Percentiles rank a stretch among this genome's conserved stretches.
Evolutionary conservation across 1,140 invertebrate genomes (phyloP).

Genomic region (Sitobion miscanthi): DNA sequence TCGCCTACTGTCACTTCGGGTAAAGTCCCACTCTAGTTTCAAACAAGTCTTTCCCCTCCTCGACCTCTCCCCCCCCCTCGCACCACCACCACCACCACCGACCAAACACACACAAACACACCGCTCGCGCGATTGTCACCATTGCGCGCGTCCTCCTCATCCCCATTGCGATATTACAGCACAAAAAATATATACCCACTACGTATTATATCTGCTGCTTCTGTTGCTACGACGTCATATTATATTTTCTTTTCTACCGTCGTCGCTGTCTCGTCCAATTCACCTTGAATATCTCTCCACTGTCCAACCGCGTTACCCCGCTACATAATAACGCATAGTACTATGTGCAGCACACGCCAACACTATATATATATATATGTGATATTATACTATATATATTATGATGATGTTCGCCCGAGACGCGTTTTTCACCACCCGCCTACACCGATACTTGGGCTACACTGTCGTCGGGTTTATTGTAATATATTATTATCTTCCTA

Average conservation of each 20-base stretch:
- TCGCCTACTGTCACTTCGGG: neutral
- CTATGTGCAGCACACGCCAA: neutral
- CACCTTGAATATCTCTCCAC: neutral
- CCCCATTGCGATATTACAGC: too few species aligned
- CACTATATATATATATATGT: neutral
- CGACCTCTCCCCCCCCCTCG: too few species aligned
- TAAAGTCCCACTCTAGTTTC: neutral
- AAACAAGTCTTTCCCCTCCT: neutral
- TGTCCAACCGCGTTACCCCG: neutral
- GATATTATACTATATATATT: neutral
- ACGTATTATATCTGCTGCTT: neutral
- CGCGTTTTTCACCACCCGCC: neutral
- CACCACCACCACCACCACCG: too few species aligned
- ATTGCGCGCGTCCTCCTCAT: too few species aligned
- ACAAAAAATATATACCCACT: too few species aligned
- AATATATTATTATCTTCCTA: too few species aligned
- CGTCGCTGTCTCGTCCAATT: neutral
- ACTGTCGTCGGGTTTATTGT: neutral
- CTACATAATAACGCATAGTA: neutral
- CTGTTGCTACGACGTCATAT: neutral
- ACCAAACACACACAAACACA: neutral
- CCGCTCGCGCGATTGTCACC: neutral
- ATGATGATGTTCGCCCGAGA: neutral
- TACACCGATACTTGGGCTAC: too few species aligned
- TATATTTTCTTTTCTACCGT: constrained; percentile 8